A percentile compares a stretch with the other conserved stretches of the same genome.
Evolutionary conservation across 2,888 invertebrate species (phyloP).

Genomic region (Leucoma salicis): DNA sequence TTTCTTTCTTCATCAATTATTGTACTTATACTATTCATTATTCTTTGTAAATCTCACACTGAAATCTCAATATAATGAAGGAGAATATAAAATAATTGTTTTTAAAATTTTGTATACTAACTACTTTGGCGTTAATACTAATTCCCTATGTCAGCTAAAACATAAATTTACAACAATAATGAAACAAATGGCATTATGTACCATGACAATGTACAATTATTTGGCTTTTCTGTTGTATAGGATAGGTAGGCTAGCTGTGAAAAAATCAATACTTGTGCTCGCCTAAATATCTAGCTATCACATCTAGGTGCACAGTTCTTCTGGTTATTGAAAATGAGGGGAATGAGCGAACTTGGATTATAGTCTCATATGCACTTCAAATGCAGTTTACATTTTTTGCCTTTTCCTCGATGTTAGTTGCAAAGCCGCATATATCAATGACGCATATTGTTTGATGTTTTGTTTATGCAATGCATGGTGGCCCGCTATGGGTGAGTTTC

Average conservation of each 20-base stretch:
- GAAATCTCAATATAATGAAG: no score
- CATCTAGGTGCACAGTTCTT: constrained; percentile 13
- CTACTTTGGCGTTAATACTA: no score
- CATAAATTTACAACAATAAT: no score
- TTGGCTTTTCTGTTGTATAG: constrained; percentile 55
- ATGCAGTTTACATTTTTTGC: constrained; percentile 18
- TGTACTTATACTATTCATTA: no score
- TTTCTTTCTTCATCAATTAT: no score
- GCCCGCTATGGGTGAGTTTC: constrained; percentile 61
- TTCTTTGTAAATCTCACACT: no score
- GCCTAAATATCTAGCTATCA: constrained; percentile 32
- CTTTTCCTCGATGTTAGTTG: constrained; percentile 22
- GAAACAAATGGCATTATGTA: no score
- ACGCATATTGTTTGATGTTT: constrained; percentile 61
- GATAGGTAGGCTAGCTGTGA: constrained; percentile 50
- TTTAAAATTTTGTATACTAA: no score
- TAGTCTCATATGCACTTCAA: constrained; percentile 3
- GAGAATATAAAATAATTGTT: no score
- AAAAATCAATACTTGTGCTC: constrained; percentile 73
- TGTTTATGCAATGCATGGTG: constrained; percentile 68
- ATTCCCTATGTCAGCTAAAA: no score
- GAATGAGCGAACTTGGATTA: constrained; percentile 12
- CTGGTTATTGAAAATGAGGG: neutral
- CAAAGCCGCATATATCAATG: constrained; percentile 32
- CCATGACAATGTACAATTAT: constrained; percentile 22